A percentile compares a stretch with the other conserved stretches of the same genome.
Evolutionary conservation across 2,888 invertebrate genomes (phyloP).

Genomic region (Drosophila niveifrons): DNA sequence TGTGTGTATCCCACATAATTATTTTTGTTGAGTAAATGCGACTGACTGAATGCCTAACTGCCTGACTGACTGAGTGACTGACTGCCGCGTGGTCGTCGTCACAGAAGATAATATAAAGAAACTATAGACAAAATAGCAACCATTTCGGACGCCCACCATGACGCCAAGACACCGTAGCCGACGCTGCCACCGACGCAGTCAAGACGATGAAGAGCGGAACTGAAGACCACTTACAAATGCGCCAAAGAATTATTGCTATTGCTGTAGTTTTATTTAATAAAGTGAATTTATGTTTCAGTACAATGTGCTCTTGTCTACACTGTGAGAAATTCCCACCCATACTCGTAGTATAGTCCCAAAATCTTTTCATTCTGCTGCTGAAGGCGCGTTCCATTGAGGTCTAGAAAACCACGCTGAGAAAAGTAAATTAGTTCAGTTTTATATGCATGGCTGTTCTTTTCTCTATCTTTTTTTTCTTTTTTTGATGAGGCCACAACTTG

Average conservation of each 20-base stretch:
- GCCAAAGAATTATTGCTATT: conserved; percentile 77
- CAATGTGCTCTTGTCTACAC: conserved; percentile 66
- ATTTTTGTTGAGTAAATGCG: conserved; percentile 78
- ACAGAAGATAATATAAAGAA: conserved; percentile 35
- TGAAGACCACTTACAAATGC: conserved; percentile 68
- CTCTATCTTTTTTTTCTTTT: conserved; percentile 1
- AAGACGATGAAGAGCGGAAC: conserved; percentile 53
- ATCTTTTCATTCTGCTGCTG: conserved; percentile 17
- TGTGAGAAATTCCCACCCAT: conserved; percentile 75
- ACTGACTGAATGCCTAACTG: conserved; percentile 41
- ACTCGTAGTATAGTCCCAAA: neutral
- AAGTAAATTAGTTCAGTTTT: conserved; percentile 76
- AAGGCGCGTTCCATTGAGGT: conserved; percentile 28
- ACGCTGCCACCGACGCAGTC: conserved; percentile 44
- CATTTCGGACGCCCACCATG: conserved; percentile 74
- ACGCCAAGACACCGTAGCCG: conserved; percentile 60
- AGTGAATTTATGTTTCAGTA: conserved; percentile 69
- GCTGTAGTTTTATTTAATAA: conserved; percentile 76
- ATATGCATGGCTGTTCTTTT: conserved; percentile 40
- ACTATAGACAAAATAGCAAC: conserved; percentile 56
- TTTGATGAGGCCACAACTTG: conserved; percentile 41
- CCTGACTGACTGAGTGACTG: conserved; percentile 44
- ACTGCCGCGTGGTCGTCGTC: conserved; percentile 68
- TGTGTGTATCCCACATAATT: conserved; percentile 79
- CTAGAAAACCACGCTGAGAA: conserved; percentile 59